These are phyloP conservation scores for Ridgeia piscesae DNA, from an alignment of 1,140 invertebrate genomes.

Conservation along the genomic window DNA sequence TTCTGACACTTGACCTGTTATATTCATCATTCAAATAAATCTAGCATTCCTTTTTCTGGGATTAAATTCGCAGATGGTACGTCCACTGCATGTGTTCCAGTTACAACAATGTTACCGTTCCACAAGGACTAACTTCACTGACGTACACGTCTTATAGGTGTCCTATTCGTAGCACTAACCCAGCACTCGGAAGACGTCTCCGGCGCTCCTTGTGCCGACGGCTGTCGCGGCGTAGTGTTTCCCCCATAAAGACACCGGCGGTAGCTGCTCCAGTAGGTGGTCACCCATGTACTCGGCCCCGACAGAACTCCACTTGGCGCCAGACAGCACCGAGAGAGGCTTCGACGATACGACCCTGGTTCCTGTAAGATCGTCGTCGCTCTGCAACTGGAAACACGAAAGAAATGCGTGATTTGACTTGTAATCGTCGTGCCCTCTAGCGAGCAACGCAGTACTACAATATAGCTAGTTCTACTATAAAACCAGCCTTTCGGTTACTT, in stretches of 20 bases:
- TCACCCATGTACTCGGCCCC: constrained; percentile 28
- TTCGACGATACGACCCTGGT: constrained; percentile 38
- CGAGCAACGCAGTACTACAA: not conserved
- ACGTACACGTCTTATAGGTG: not conserved
- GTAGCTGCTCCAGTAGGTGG: constrained; percentile 42
- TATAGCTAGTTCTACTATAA: too few species aligned
- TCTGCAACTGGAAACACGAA: constrained; percentile 2
- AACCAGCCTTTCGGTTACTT: not conserved
- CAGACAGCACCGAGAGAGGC: constrained; percentile 39
- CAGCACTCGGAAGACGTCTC: constrained; percentile 39
- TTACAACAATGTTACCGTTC: not conserved
- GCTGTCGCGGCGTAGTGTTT: constrained; percentile 38
- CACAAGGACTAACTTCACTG: not conserved
- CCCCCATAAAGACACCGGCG: constrained; percentile 43
- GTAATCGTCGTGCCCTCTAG: not conserved
- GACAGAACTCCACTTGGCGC: constrained; percentile 38
- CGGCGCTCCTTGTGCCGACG: constrained; percentile 34
- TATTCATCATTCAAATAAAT: too few species aligned
- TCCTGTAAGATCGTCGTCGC: constrained; percentile 41
- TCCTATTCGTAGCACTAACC: constrained; percentile 1
- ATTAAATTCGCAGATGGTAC: too few species aligned
- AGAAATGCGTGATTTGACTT: not conserved
- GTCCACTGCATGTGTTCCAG: too few species aligned
- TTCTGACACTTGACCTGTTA: too few species aligned
- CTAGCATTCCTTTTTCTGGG: too few species aligned